Evolutionary conservation across 2,888 invertebrate species (phyloP), one percentile per base, ranked within the genome.

Genomic region (Sipha maydis): DNA sequence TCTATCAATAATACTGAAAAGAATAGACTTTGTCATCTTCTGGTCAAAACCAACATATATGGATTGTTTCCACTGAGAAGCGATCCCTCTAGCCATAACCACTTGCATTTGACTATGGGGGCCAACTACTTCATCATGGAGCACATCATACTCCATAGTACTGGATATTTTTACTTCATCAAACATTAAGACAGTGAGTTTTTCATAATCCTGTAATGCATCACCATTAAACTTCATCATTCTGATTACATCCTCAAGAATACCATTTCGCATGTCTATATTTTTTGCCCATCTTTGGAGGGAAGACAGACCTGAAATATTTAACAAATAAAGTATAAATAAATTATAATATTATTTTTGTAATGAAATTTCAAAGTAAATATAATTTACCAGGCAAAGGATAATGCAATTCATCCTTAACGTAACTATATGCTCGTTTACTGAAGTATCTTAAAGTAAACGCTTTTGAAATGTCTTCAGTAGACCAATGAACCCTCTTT

Each of bases 101-200:
- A 83, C 78, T 54, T 89, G 84, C 77, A 89, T 75, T 89, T 89
- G 69, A 3, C 38, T 78, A 17, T 69, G 71, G 31, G 84, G 76
- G 61, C 41, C 78, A 41, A 76, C 28, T 73, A 80, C 67, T 80
- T 88, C 73, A 54, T 88, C 88, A 17, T 5, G 19, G 3, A 71
- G 21, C 25, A 31, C 56, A 80, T 88, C 88, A 82, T 88, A 88
- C 54, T 88, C 88, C 14, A 73, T 54, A 38, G 73, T 80, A 31
- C 80, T 82, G 14, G 54, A 21, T 21, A 89, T n/a, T 48, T 89
- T 89, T 69, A 89, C 83, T 69, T 89, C 89, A 89, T 89, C 78
- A n/a, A 77, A 89, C 31, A 69, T 48, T 56, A 89, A 79, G 14
- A 89, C 69, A 0, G 83, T 83, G 3, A 77, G 5, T 75, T 73